Percentiles rank a stretch among this genome's conserved stretches.
These are phyloP conservation scores for Chloroceryle amazona DNA, from an alignment of 2,797 vertebrate genomes.

Conservation along the genomic window DNA sequence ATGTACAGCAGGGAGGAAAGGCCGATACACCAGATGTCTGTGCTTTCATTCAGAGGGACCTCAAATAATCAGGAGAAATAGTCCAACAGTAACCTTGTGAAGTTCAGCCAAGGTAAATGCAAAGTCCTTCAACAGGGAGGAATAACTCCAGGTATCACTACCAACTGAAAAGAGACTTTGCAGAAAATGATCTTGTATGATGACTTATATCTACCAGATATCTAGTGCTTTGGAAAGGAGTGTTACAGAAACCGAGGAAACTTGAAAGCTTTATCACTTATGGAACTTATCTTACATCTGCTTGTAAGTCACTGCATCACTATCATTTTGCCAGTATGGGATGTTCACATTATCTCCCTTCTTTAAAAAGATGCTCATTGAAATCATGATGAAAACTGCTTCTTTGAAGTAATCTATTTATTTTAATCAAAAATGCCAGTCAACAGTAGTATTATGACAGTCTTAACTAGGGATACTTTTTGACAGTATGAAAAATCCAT, in stretches of 20 bases:
- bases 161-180: not conserved
- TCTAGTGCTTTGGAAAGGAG: not conserved
- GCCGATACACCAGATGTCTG: not conserved
- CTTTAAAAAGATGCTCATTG: not conserved
- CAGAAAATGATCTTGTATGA: not conserved
- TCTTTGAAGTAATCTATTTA: not conserved
- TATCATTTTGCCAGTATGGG: not conserved
- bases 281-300: not conserved
- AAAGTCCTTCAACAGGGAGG: not conserved
- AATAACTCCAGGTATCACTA: not conserved
- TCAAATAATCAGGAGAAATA: not conserved
- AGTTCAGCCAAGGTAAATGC: not conserved
- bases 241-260: not conserved
- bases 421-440: not conserved
- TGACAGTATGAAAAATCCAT: not conserved
- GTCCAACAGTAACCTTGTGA: not conserved
- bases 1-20: not conserved
- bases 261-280: not conserved
- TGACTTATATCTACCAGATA: not conserved
- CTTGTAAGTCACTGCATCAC: not conserved
- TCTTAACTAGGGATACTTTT: not conserved
- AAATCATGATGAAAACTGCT: not conserved
- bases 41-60: too few species aligned
- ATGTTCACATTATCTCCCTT: not conserved
- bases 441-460: not conserved